A percentile compares a stretch with the other conserved stretches of the same genome.
These are phyloP conservation scores for Paelopatides confundens DNA, from an alignment of 53 echinoderm and acorn worm species.

Conservation along the genomic window DNA sequence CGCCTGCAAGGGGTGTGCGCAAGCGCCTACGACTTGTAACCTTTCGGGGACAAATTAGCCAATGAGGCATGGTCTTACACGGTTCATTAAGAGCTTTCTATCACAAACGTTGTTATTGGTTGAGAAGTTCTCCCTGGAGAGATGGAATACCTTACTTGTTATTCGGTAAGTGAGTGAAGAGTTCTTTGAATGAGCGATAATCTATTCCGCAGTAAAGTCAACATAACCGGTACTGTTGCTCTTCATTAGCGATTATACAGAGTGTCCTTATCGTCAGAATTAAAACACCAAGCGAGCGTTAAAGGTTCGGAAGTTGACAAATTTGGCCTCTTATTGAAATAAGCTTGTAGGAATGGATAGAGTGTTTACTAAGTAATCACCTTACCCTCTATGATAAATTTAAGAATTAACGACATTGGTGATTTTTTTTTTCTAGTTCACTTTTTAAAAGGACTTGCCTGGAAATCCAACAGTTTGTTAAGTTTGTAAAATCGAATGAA, in stretches of 20 bases:
- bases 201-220: slow-evolving; percentile 39
- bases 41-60: slow-evolving; percentile 46
- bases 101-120: slow-evolving; percentile 49
- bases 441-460: too few species aligned
- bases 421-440: too few species aligned
- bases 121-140: slow-evolving; percentile 55
- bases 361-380: background rate
- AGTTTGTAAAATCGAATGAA: too few species aligned
- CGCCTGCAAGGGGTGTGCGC: background rate
- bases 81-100: slow-evolving; percentile 44
- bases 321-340: background rate
- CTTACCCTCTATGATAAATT: background rate
- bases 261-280: slow-evolving; percentile 9
- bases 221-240: slow-evolving; percentile 43
- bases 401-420: background rate
- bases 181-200: slow-evolving; percentile 24
- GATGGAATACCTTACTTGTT: slow-evolving; percentile 35
- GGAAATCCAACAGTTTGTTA: too few species aligned
- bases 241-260: slow-evolving; percentile 36
- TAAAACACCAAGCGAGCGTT: background rate
- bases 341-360: background rate
- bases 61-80: slow-evolving; percentile 56
- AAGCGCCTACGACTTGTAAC: slow-evolving; percentile 22
- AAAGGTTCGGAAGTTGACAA: background rate
- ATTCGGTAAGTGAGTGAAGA: slow-evolving; percentile 34